Evolutionary conservation across 2,888 invertebrate genomes (phyloP), one percentile per base, ranked within the genome.

Genomic region (Agapostemon virescens): DNA sequence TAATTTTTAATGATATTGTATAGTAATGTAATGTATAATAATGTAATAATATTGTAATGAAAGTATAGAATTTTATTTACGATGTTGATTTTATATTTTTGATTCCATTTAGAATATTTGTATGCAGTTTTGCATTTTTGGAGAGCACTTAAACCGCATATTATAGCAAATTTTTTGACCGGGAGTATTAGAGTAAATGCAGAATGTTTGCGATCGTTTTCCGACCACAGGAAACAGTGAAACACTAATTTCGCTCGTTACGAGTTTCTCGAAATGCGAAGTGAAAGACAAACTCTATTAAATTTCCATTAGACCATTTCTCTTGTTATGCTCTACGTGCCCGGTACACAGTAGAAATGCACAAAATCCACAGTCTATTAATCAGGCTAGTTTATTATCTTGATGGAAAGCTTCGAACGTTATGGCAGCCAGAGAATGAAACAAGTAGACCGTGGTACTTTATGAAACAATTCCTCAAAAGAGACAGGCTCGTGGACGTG

Each of bases 321-420:
- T 55, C 26, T 26, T 55, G 55, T 55, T 55, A 55, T 55, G 26
- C 55, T 26, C 55, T 2, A 0, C 17, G 55, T 55, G 26, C 7
- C 26, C 26, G 55, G 55, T 55, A 26, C 26, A 55, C 55, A 17
- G 17, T 7, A 26, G 26, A 55, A 55, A 55, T 55, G 55, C 26
- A 55, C 23, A 55, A 55, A 55, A 55, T 55, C 26, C 55, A 55
- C 55, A 26, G 26, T 55, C 26, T 55, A 55, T 55, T 55, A 61
- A 33, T 61, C 33, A 61, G 61, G 33, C 61, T 61, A 17, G 33
- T 61, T 17, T 61, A 61, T 61, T 61, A 61, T 61, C 61, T 61
- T 30, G 61, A 61, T 61, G 33, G 61, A 61, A 61, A 61, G 61
- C 61, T 61, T 61, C 61, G 33, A 9, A 61, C 61, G 33, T 33